Percentiles rank a stretch among this genome's conserved stretches.
phyloP scores from a whole-genome alignment of 2,888 invertebrate species.

The Lasioglossum calceatum region DNA sequence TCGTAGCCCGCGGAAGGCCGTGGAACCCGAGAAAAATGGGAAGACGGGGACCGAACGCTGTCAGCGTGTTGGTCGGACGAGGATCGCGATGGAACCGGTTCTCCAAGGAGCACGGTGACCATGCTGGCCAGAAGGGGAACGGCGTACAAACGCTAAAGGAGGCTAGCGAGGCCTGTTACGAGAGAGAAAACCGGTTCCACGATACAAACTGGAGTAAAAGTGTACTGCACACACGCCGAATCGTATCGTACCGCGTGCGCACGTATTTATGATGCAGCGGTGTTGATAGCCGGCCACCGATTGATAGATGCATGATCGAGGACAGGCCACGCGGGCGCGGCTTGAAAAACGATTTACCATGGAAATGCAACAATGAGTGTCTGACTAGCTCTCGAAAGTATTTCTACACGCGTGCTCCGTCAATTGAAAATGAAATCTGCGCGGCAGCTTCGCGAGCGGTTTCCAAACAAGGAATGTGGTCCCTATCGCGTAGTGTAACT shows the following conservation, averaged over 20 bases:
- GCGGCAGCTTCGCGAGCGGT: background rate
- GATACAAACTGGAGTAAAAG: conserved; percentile 81
- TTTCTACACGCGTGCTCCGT: background rate
- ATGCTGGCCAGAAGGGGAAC: conserved; percentile 43
- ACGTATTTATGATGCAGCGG: conserved; percentile 63
- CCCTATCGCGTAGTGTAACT: background rate
- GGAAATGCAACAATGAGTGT: background rate
- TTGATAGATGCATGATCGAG: conserved; percentile 28
- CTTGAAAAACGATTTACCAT: background rate
- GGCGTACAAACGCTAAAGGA: conserved; percentile 68
- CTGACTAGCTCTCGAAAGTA: background rate
- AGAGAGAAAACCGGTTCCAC: conserved; percentile 78
- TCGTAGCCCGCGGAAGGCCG: conserved; percentile 71
- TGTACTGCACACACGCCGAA: conserved; percentile 74
- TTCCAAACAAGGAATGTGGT: background rate
- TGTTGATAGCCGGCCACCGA: conserved; percentile 34
- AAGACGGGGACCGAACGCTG: conserved; percentile 14
- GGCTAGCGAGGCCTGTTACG: conserved; percentile 77
- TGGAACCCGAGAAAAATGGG: conserved; percentile 64
- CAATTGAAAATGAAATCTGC: background rate
- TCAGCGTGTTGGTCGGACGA: conserved; percentile 31
- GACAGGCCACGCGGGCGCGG: background rate
- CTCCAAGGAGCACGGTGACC: conserved; percentile 59
- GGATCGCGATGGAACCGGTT: conserved; percentile 61
- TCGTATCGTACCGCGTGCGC: conserved; percentile 53